Evolutionary conservation across 2,888 invertebrate genomes (phyloP).

Genomic region (Sinodicranocentrus sp.): DNA sequence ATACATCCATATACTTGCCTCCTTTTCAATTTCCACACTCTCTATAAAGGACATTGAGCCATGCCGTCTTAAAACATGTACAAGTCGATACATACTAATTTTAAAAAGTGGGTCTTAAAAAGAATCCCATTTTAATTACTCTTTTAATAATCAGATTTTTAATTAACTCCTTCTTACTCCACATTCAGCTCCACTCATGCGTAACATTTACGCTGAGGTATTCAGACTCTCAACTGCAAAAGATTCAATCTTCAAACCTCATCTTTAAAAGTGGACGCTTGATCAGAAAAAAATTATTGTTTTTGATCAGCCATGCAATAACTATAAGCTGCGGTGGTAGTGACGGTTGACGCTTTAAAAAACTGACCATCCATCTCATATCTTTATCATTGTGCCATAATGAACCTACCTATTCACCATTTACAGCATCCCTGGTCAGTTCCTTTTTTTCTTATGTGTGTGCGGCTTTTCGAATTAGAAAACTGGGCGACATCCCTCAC

Average conservation of each 20-base stretch:
- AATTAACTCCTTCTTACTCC: constrained; percentile 17
- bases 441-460: neutral
- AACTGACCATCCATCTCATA: constrained; percentile 8
- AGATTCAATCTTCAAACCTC: neutral
- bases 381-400: neutral
- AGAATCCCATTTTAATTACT: constrained; percentile 10
- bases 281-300: neutral
- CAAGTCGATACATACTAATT: neutral
- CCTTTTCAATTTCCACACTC: constrained; percentile 10
- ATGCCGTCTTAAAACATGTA: neutral
- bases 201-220: neutral
- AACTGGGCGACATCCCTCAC: constrained; percentile 10
- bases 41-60: constrained; percentile 11
- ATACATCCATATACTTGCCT: neutral
- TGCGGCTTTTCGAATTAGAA: neutral
- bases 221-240: neutral
- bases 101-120: neutral
- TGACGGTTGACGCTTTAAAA: neutral
- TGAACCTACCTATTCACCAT: constrained; percentile 10
- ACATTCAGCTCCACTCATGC: constrained; percentile 11
- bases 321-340: neutral
- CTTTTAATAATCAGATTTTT: neutral
- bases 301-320: constrained; percentile 23
- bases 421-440: neutral
- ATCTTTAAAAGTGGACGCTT: neutral